Percentiles rank a stretch among this genome's conserved stretches.
Evolutionary conservation across 2,113 vertebrate species (phyloP).

Genomic region (Suncus etruscus): DNA sequence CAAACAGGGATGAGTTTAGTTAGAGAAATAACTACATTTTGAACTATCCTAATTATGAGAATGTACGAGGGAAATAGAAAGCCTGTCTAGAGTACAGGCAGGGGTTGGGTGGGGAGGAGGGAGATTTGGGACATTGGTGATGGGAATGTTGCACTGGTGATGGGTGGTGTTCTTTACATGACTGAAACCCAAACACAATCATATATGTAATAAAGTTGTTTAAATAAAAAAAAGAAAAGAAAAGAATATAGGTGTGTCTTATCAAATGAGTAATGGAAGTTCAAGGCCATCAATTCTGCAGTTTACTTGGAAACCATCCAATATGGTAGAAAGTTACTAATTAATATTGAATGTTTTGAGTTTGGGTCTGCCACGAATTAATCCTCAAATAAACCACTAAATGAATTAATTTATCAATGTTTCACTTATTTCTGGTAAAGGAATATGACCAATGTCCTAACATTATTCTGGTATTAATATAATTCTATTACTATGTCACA

Average conservation of each 20-base stretch:
- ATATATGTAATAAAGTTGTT: too few species aligned
- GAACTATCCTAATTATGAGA: too few species aligned
- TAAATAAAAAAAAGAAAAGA: too few species aligned
- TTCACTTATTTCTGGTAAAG: conserved; percentile 49
- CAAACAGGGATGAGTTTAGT: too few species aligned
- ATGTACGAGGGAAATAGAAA: too few species aligned
- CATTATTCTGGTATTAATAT: conserved; percentile 37
- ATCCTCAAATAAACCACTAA: conserved; percentile 1
- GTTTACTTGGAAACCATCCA: conserved; percentile 57
- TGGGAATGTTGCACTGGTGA: too few species aligned
- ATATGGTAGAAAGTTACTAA: conserved; percentile 44
- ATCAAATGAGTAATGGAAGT: background rate
- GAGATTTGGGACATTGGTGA: too few species aligned
- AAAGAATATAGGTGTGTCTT: background rate
- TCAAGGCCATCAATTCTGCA: background rate
- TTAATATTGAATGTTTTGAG: conserved; percentile 5
- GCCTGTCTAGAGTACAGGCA: too few species aligned
- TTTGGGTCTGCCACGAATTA: conserved; percentile 56
- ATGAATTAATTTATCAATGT: conserved; percentile 30
- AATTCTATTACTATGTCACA: background rate
- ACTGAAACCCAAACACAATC: too few species aligned
- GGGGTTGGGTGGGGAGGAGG: too few species aligned
- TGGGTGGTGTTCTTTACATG: too few species aligned
- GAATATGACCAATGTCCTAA: background rate
- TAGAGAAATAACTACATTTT: too few species aligned